A percentile compares a stretch with the other conserved stretches of the same genome.
Evolutionary conservation across 2,888 invertebrate genomes (phyloP).

Genomic region (Coronaproctus castanopsis): DNA sequence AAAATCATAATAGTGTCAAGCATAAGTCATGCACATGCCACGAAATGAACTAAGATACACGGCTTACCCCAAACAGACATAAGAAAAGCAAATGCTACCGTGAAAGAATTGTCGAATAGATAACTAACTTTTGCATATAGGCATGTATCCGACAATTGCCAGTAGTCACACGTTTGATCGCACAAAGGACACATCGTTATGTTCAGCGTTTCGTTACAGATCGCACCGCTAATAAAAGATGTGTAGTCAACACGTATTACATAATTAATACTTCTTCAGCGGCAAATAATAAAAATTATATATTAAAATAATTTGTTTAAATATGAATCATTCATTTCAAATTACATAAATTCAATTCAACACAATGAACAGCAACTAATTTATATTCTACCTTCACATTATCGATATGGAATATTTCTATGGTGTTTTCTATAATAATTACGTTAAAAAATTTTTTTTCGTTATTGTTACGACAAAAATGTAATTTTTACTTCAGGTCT

Average conservation of each 20-base stretch:
- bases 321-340: too few relatives aligned
- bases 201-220: constrained; percentile 27
- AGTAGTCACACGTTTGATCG: constrained; percentile 36
- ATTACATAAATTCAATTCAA: too few relatives aligned
- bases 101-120: constrained; percentile 35
- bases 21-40: background rate
- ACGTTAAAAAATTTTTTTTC: too few relatives aligned
- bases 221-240: constrained; percentile 28
- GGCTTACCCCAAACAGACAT: constrained; percentile 34
- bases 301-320: too few relatives aligned
- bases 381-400: too few relatives aligned
- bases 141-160: constrained; percentile 33
- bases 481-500: too few relatives aligned
- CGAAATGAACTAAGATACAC: background rate
- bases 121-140: constrained; percentile 30
- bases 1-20: background rate
- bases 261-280: background rate
- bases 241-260: background rate
- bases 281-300: too few relatives aligned
- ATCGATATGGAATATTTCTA: too few relatives aligned
- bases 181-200: constrained; percentile 36
- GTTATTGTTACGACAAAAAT: too few relatives aligned
- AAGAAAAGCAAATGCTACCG: constrained; percentile 34
- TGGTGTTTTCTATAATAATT: too few relatives aligned
- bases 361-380: too few relatives aligned